Conservation (phyloP, 2,888 invertebrate genomes). For the Lampropteryx suffumata region DNA sequence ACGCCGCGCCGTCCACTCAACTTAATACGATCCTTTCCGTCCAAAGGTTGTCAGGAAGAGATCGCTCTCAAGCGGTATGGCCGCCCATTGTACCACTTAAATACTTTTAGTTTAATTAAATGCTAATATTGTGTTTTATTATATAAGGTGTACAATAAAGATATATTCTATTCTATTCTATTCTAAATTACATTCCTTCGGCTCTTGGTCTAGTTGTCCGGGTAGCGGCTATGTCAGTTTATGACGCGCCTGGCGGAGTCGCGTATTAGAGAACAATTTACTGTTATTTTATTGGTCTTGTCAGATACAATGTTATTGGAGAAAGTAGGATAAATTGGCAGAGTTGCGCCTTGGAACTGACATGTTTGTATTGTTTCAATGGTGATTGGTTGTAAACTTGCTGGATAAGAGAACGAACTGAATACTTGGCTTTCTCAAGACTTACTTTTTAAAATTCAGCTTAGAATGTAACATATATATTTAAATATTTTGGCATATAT, state of each 20-base stretch:
- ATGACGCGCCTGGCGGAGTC: conserved; percentile 22
- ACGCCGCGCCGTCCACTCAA: too few species aligned
- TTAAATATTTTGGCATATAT: too few species aligned
- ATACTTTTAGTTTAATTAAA: too few species aligned
- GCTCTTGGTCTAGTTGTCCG: conserved; percentile 11
- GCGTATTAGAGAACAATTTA: conserved; percentile 29
- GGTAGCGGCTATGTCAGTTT: conserved; percentile 10
- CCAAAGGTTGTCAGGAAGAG: too few species aligned
- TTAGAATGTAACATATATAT: too few species aligned
- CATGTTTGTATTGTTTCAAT: conserved; percentile 17
- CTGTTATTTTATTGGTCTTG: conserved; percentile 28
- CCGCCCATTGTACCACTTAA: too few species aligned
- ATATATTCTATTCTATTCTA: too few species aligned
- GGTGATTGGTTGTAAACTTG: conserved; percentile 9
- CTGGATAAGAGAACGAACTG: background rate
- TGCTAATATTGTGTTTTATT: too few species aligned
- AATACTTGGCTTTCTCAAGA: background rate
- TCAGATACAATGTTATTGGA: conserved; percentile 23
- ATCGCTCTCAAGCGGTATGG: too few species aligned
- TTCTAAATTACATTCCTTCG: background rate
- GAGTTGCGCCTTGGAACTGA: background rate
- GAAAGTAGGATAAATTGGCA: conserved; percentile 26
- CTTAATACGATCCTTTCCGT: too few species aligned
- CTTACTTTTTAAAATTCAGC: too few species aligned
- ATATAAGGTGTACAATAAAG: too few species aligned